Evolutionary conservation across 2,888 invertebrate species (phyloP).

Genomic region (Sepiola atlantica): DNA sequence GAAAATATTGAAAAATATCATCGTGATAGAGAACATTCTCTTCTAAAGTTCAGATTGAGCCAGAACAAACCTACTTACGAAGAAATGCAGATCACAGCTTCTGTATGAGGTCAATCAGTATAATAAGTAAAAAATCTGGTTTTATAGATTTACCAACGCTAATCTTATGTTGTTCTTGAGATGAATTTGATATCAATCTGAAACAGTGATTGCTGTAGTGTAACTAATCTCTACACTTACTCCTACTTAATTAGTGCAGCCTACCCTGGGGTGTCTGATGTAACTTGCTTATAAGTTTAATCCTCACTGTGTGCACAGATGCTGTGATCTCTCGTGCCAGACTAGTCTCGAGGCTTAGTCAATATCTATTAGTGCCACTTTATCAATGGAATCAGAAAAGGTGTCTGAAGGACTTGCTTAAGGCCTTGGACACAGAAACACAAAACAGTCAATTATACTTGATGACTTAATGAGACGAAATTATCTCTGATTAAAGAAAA

Average conservation of each 20-base stretch:
- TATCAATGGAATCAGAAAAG: neutral
- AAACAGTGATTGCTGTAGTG: neutral
- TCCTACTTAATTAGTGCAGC: neutral
- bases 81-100: neutral
- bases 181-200: neutral
- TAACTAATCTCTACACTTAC: neutral
- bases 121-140: neutral
- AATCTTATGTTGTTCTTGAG: neutral
- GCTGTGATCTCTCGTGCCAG: neutral
- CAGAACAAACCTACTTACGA: neutral
- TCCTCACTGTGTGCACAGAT: neutral
- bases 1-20: no score
- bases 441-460: neutral
- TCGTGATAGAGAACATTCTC: no score
- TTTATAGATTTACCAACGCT: slow-evolving; percentile 9
- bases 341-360: neutral
- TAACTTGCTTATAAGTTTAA: neutral
- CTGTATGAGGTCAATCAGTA: neutral
- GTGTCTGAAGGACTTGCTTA: neutral
- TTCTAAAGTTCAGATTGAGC: no score
- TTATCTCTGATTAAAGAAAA: neutral
- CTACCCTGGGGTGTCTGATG: neutral
- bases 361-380: neutral
- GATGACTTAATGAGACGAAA: neutral
- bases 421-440: neutral